These are phyloP conservation scores for Ylistrum balloti DNA, from an alignment of 1,140 invertebrate species.

Conservation along the genomic window DNA sequence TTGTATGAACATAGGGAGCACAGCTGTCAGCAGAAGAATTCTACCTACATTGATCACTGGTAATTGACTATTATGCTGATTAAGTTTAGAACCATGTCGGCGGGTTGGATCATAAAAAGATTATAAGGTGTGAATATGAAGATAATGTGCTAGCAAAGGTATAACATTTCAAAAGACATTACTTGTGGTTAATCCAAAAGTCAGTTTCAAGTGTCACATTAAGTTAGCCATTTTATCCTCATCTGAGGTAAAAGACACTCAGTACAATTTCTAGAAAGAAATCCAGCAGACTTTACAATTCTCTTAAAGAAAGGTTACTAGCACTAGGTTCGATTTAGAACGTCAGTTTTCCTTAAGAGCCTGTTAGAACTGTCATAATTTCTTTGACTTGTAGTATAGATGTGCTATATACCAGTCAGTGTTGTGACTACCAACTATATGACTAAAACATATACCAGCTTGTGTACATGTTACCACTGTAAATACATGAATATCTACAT, in stretches of 20 bases:
- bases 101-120: background rate
- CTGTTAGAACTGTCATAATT: background rate
- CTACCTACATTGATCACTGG: no score
- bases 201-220: background rate
- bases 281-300: background rate
- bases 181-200: background rate
- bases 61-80: slow-evolving; percentile 29
- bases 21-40: no score
- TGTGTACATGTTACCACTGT: no score
- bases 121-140: background rate
- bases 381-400: no score
- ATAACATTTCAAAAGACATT: background rate
- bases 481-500: no score
- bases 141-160: background rate
- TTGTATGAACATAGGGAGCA: no score
- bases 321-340: background rate
- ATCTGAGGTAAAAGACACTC: background rate
- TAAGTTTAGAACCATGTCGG: slow-evolving; percentile 1
- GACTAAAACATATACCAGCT: no score
- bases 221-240: background rate
- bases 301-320: background rate
- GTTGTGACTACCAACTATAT: no score
- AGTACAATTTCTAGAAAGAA: background rate
- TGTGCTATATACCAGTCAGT: no score
- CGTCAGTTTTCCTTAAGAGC: background rate